phyloP scores from a whole-genome alignment of 2,888 invertebrate genomes.

The Drosophila ustulata region DNA sequence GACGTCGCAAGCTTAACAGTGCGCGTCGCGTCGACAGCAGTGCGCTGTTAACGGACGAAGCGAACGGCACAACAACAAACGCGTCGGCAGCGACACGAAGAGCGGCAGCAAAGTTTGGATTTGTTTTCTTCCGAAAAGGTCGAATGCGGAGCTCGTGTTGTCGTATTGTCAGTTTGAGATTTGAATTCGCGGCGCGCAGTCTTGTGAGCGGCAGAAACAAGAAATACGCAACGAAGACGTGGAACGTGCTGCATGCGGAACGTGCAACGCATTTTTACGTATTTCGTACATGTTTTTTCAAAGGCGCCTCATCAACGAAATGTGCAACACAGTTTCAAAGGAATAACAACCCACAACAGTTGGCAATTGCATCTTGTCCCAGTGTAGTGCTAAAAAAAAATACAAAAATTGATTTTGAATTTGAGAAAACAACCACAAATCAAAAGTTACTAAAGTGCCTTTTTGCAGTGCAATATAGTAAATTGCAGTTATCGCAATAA shows the following conservation, averaged over 20 bases:
- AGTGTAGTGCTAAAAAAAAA: conserved; percentile 41
- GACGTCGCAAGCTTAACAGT: conserved; percentile 41
- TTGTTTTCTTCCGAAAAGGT: conserved; percentile 40
- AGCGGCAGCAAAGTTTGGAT: not conserved
- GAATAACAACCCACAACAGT: conserved; percentile 48
- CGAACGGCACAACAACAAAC: too few species aligned
- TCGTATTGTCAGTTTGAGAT: conserved; percentile 61
- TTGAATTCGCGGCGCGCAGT: conserved; percentile 79
- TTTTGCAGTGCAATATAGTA: conserved; percentile 19
- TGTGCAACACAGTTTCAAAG: conserved; percentile 47
- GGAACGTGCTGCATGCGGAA: conserved; percentile 29
- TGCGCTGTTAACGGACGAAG: too few species aligned
- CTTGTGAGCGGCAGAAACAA: conserved; percentile 68
- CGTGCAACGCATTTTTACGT: conserved; percentile 40
- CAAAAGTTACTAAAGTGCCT: conserved; percentile 36
- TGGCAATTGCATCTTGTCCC: conserved; percentile 23
- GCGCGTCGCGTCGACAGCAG: not conserved
- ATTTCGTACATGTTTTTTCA: conserved; percentile 46
- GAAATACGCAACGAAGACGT: conserved; percentile 38
- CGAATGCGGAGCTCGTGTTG: conserved; percentile 31
- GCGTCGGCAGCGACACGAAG: conserved; percentile 33
- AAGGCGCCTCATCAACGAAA: conserved; percentile 48
- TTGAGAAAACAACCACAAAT: conserved; percentile 1
- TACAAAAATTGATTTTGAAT: too few species aligned
- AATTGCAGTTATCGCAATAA: conserved; percentile 36